Percentiles rank a stretch among this genome's conserved stretches.
These are phyloP conservation scores for Neocloeon triangulifer DNA, from an alignment of 1,140 invertebrate genomes.

Conservation along the genomic window DNA sequence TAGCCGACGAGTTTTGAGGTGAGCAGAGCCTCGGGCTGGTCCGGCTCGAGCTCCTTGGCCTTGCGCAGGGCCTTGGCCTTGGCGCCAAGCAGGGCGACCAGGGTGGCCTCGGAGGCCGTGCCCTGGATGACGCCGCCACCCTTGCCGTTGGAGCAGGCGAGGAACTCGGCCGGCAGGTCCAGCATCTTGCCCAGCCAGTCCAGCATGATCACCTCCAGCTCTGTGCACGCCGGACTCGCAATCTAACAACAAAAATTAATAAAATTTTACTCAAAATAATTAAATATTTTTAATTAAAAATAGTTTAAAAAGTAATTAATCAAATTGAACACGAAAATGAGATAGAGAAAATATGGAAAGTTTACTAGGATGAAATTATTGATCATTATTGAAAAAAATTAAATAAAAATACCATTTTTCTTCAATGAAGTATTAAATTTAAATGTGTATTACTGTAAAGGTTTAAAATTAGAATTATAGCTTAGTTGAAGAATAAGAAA, in stretches of 20 bases:
- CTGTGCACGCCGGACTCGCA: slow-evolving; percentile 89
- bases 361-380: too few species aligned
- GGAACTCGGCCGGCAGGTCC: slow-evolving; percentile 67
- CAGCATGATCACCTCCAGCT: slow-evolving; percentile 88
- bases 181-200: slow-evolving; percentile 96
- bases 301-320: too few species aligned
- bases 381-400: too few species aligned
- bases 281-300: too few species aligned
- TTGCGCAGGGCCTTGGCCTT: slow-evolving; percentile 50
- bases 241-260: slow-evolving; percentile 31
- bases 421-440: too few species aligned
- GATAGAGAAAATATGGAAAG: too few species aligned
- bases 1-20: slow-evolving; percentile 77
- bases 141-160: slow-evolving; percentile 55
- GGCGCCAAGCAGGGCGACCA: slow-evolving; percentile 75
- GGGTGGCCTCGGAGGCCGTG: slow-evolving; percentile 68
- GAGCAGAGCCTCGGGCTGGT: slow-evolving; percentile 62
- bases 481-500: too few species aligned
- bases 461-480: too few species aligned
- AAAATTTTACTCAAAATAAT: too few species aligned
- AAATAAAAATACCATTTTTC: too few species aligned
- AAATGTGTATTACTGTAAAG: too few species aligned
- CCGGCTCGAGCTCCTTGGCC: slow-evolving; percentile 43
- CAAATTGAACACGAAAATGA: too few species aligned
- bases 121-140: slow-evolving; percentile 84